phyloP scores from a whole-genome alignment of 2,113 vertebrate genomes.

The Strigops habroptila region DNA sequence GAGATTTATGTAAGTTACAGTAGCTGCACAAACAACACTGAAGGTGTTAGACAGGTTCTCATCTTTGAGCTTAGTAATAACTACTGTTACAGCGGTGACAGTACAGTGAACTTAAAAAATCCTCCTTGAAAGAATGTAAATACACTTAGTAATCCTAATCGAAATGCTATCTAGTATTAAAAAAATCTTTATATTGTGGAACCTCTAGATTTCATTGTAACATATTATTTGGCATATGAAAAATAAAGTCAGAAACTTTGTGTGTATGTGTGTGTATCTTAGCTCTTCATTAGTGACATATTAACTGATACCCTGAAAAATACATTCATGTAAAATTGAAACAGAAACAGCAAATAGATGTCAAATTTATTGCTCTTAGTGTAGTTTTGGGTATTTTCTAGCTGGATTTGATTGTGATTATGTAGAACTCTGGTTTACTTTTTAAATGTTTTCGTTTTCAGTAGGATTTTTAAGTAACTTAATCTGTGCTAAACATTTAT shows the following conservation, averaged over 20 bases:
- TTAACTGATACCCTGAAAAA: neutral
- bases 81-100: neutral
- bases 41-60: neutral
- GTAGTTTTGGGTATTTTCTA: neutral
- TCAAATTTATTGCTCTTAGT: neutral
- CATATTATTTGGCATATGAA: neutral
- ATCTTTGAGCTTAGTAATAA: neutral
- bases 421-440: neutral
- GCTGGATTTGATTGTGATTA: neutral
- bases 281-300: neutral
- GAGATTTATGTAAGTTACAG: neutral
- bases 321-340: neutral
- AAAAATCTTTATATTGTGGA: neutral
- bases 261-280: neutral
- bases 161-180: neutral
- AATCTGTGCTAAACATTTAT: neutral
- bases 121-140: neutral
- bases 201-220: neutral
- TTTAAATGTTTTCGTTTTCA: neutral
- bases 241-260: neutral
- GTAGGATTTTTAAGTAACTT: neutral
- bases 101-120: neutral
- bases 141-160: neutral
- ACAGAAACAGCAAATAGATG: neutral
- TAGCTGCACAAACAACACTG: neutral